These are phyloP conservation scores for Nemurella pictetii DNA, from an alignment of 2,888 invertebrate genomes.

Conservation along the genomic window DNA sequence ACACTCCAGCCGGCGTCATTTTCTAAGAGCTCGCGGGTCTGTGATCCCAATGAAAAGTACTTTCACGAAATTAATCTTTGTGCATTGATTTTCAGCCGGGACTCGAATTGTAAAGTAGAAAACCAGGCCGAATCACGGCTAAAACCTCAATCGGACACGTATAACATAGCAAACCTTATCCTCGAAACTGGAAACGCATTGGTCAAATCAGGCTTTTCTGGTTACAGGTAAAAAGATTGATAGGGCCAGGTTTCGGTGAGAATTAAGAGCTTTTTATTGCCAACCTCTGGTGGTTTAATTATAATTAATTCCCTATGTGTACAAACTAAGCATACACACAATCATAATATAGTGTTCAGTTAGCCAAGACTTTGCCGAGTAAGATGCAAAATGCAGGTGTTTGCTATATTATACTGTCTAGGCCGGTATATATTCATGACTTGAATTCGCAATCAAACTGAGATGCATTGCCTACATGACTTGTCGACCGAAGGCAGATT, in stretches of 20 bases:
- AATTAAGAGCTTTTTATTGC: neutral
- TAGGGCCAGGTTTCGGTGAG: neutral
- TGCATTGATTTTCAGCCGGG: neutral
- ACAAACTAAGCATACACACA: neutral
- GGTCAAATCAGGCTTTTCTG: neutral
- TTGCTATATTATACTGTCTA: neutral
- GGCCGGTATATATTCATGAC: neutral
- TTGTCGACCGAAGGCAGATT: neutral
- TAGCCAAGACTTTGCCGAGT: neutral
- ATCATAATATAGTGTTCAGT: neutral
- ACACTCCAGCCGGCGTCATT: neutral
- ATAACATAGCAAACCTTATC: neutral
- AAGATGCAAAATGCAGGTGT: neutral
- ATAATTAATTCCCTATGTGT: neutral
- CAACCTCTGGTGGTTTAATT: neutral
- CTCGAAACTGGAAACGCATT: neutral
- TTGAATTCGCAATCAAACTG: neutral
- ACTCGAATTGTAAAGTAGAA: too few relatives aligned
- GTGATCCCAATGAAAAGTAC: neutral
- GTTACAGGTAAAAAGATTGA: neutral
- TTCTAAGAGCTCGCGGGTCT: neutral
- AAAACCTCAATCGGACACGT: neutral
- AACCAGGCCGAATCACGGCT: neutral
- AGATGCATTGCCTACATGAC: neutral
- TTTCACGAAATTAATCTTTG: neutral